Evolutionary conservation across 2,113 vertebrate genomes (phyloP).

Genomic region (Thunnus maccoyii): DNA sequence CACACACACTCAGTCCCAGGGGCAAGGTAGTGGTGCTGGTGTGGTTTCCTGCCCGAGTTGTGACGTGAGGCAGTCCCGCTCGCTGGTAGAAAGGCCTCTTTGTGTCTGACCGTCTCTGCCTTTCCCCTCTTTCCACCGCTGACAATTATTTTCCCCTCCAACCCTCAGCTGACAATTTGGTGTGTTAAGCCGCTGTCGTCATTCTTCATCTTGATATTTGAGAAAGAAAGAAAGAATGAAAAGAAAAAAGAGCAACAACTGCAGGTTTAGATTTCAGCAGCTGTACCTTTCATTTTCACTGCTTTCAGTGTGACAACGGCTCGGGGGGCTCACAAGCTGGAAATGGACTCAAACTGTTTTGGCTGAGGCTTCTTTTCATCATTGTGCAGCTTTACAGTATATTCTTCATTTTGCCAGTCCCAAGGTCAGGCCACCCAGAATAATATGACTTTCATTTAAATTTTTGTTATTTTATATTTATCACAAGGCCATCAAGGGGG

Average conservation of each 20-base stretch:
- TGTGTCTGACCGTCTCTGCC: slow-evolving; percentile 66
- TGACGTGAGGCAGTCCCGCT: slow-evolving; percentile 71
- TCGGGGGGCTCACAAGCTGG: background rate
- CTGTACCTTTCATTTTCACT: slow-evolving; percentile 52
- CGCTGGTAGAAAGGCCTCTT: slow-evolving; percentile 75
- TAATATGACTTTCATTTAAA: slow-evolving; percentile 8
- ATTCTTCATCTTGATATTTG: slow-evolving; percentile 38
- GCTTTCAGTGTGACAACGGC: background rate
- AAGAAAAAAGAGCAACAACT: slow-evolving; percentile 30
- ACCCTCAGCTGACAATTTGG: slow-evolving; percentile 64
- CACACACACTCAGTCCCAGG: slow-evolving; percentile 39
- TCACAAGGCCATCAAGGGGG: background rate
- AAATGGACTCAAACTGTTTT: slow-evolving; percentile 4
- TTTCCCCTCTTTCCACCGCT: slow-evolving; percentile 59
- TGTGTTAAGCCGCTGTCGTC: slow-evolving; percentile 56
- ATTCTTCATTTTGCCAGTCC: background rate
- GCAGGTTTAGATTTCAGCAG: slow-evolving; percentile 54
- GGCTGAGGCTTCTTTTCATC: slow-evolving; percentile 3
- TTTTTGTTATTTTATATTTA: slow-evolving; percentile 35
- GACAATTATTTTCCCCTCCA: slow-evolving; percentile 75
- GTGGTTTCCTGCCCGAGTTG: slow-evolving; percentile 79
- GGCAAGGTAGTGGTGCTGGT: slow-evolving; percentile 61
- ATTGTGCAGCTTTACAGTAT: background rate
- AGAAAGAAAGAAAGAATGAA: slow-evolving; percentile 14
- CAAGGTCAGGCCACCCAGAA: slow-evolving; percentile 25